These are phyloP conservation scores for Odontesthes bonariensis DNA, from an alignment of 2,113 vertebrate genomes.

Conservation along the genomic window DNA sequence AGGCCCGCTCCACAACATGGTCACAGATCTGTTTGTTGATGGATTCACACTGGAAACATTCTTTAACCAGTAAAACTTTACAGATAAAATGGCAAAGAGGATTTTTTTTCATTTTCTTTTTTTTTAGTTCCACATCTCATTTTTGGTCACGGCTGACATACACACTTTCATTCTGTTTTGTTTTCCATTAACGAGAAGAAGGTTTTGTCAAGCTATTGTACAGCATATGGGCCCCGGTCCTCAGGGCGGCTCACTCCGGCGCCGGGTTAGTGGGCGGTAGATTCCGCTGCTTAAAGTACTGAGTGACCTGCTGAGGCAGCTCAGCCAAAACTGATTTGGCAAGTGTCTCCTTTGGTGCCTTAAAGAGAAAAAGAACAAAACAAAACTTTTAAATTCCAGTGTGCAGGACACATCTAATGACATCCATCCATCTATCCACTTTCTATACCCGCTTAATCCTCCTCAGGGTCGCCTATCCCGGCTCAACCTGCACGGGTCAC, in stretches of 20 bases:
- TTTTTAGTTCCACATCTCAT: constrained; percentile 32
- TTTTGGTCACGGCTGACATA: constrained; percentile 39
- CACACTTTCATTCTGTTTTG: constrained; percentile 41
- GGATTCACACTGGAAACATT: constrained; percentile 42
- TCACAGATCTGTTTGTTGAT: constrained; percentile 35
- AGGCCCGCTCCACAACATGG: constrained; percentile 30
- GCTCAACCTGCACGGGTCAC: too few relatives aligned
- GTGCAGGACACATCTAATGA: too few relatives aligned
- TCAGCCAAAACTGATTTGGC: constrained; percentile 98
- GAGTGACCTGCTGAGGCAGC: constrained; percentile 96
- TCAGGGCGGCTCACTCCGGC: constrained; percentile 79
- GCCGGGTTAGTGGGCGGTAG: constrained; percentile 89
- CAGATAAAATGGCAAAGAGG: constrained; percentile 29
- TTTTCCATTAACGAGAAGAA: constrained; percentile 42
- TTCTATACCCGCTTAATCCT: too few relatives aligned
- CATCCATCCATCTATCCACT: too few relatives aligned
- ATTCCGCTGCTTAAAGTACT: constrained; percentile 98
- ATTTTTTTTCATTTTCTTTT: constrained; percentile 26
- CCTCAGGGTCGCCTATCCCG: too few relatives aligned
- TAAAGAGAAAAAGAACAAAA: constrained; percentile 9
- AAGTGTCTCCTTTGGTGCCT: constrained; percentile 98
- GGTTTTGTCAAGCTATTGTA: constrained; percentile 54
- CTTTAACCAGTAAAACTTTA: constrained; percentile 26
- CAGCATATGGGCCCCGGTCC: constrained; percentile 15
- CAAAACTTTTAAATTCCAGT: neutral